Evolutionary conservation across 2,888 invertebrate species (phyloP), one percentile per base, ranked within the genome.

Genomic region (Cosmia trapezina): DNA sequence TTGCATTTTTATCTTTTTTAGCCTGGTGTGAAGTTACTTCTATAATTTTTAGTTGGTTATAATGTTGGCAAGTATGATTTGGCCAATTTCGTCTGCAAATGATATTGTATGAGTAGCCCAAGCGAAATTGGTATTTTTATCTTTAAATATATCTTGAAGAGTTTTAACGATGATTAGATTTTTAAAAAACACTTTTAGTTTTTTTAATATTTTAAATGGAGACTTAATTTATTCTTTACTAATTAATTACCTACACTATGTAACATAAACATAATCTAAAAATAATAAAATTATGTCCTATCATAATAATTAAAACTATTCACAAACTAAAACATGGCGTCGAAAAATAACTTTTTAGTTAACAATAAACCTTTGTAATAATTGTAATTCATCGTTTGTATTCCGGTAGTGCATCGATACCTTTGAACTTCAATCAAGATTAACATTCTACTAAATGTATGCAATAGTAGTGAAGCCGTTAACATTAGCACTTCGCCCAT

Each of bases 1-100:
- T 86, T 79, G 84, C 83, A 84, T 86, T 83, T 76, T 68, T 80
- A 77, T 84, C 54, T 60, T 68, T 70, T 73, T 71, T 72, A 54
- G 82, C 65, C 22, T 71, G 41, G 69, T 84, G 75, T 70, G 67
- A 71, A 60, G 72, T 76, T 78, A 70, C 73, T 2, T 28, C 28
- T 80, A 65, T 63, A 57, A 53, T 57, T 76, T 76, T 79, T 59
- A 67, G 47, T 56, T 67, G 17, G 61, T 61, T 71, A 63, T 76
- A 69, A 68, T 54, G 51, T 63, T 73, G 19, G 41, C 19, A 61
- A 61, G 59, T 60, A 56, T 70, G 14, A 59, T 76, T 79, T 43
- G 4, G 17, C 19, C 54, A 66, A 66, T 56, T 65, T 67, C 37
- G 41, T 54, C 14, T 60, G 19, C 37, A 49, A 65, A 61, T 54